phyloP scores from a whole-genome alignment of 2,113 vertebrate species.

The Otus sunia region DNA sequence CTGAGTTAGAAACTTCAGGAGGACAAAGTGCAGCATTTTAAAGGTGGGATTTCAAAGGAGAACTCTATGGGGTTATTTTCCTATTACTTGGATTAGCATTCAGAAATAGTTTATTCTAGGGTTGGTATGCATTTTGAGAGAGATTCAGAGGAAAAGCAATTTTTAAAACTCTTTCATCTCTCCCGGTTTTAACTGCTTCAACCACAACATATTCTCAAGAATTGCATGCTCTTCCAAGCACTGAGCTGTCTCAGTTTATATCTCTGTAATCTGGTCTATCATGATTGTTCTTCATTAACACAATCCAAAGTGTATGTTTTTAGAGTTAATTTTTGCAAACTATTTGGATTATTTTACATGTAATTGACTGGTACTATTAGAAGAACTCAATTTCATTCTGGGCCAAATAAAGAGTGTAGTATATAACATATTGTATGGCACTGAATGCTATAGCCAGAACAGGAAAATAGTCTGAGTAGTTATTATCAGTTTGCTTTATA shows the following conservation, averaged over 20 bases:
- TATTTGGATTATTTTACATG: neutral
- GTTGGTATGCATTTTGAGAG: neutral
- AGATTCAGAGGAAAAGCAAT: neutral
- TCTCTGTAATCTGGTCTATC: neutral
- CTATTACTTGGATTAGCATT: neutral
- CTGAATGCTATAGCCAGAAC: slow-evolving; percentile 53
- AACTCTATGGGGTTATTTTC: neutral
- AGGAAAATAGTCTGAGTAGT: slow-evolving; percentile 69
- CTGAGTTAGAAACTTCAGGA: neutral
- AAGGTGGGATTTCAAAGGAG: neutral
- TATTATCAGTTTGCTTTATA: slow-evolving; percentile 76
- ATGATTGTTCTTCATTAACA: neutral
- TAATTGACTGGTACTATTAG: neutral
- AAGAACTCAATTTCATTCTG: neutral
- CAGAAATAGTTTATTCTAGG: neutral
- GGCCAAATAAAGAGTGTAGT: neutral
- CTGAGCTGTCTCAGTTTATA: neutral
- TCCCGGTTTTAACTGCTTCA: neutral
- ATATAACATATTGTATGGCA: slow-evolving; percentile 6
- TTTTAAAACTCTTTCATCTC: neutral
- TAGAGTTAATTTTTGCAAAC: neutral
- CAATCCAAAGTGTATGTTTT: neutral
- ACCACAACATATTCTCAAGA: neutral
- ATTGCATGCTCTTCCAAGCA: neutral
- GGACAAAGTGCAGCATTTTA: neutral